A percentile compares a stretch with the other conserved stretches of the same genome.
These are phyloP conservation scores for Cyrtodaria siliqua DNA, from an alignment of 2,888 invertebrate species.

Conservation along the genomic window DNA sequence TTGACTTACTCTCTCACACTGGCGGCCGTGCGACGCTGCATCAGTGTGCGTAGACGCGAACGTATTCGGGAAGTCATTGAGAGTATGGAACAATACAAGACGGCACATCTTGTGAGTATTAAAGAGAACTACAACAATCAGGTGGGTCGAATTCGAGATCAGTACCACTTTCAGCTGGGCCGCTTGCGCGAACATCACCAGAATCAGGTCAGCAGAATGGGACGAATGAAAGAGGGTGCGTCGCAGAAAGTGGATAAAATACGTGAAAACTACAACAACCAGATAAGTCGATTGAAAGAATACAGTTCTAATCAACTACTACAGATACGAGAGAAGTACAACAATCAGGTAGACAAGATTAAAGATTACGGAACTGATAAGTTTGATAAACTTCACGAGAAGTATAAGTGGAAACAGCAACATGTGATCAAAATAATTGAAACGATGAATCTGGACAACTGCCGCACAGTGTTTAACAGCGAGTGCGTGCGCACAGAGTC, in stretches of 20 bases:
- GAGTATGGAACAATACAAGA: constrained; percentile 81
- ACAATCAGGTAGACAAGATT: constrained; percentile 97
- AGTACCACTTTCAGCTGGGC: constrained; percentile 87
- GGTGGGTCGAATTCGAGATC: constrained; percentile 80
- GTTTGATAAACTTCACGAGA: constrained; percentile 94
- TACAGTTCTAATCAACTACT: constrained; percentile 96
- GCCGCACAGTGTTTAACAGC: constrained; percentile 87
- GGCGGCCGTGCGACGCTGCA: constrained; percentile 71
- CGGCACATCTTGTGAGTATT: constrained; percentile 79
- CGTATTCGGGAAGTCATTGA: constrained; percentile 86
- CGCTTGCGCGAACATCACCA: constrained; percentile 90
- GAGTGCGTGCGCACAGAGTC: constrained; percentile 92
- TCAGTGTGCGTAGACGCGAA: constrained; percentile 85
- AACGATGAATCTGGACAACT: constrained; percentile 97
- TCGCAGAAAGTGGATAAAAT: constrained; percentile 97
- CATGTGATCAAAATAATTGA: constrained; percentile 97
- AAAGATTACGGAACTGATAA: constrained; percentile 98
- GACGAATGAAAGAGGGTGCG: constrained; percentile 95
- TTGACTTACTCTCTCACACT: constrained; percentile 91
- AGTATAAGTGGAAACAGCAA: constrained; percentile 98
- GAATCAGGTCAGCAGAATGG: constrained; percentile 96
- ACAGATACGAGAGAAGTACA: constrained; percentile 97
- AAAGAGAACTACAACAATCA: constrained; percentile 82
- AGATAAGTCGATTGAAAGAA: constrained; percentile 95
- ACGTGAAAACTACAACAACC: constrained; percentile 95